Evolutionary conservation across 2,113 vertebrate genomes (phyloP), one percentile per base, ranked within the genome.

Genomic region (Typhlomys cinereus): DNA sequence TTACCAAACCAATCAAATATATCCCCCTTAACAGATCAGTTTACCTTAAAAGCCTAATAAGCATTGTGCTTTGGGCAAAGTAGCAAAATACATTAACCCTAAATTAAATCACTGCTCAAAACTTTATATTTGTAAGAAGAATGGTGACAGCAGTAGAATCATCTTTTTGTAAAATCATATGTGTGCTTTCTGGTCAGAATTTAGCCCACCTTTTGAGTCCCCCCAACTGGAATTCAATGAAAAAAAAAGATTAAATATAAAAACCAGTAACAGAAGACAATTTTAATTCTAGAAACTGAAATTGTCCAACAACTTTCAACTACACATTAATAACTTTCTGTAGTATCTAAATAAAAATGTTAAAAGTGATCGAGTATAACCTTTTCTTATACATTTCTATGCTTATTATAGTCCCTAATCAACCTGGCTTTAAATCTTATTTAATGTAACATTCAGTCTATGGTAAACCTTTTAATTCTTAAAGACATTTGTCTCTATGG

Each of bases 21-120:
- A 88, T 25, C n/a, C 80, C 27, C n/a, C 29, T 29, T 73, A 87
- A 95, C 3, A 64, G 5, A 95, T 76, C 11, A 92, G 15, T 81
- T 59, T 89, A 80, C 27, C 52, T 83, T 69, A 87, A 93, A 82
- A 95, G 89, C 6, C 12, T 31, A 39, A 92, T 34, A 61, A 80
- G 15, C 31, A 41, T 41, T 39, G 7, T 71, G 27, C 25, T 79
- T 81, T 79, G 3, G 89, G 21, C 66, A 80, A 34, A 36, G 54
- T 67, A 91, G 61, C 54, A 88, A 87, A 90, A 9, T 20, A 85
- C 20, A 17, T 34, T 10, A 29, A 78, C 34, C 50, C 69, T 50
- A 79, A 79, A 92, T 64, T 84, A 90, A 89, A 71, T 61, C 34
- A 90, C 7, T 81, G 73, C 27, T 94, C 83, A 69, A 89, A 13